These are phyloP conservation scores for Polyommatus iphigenia DNA, from an alignment of 2,888 invertebrate species.

Conservation along the genomic window DNA sequence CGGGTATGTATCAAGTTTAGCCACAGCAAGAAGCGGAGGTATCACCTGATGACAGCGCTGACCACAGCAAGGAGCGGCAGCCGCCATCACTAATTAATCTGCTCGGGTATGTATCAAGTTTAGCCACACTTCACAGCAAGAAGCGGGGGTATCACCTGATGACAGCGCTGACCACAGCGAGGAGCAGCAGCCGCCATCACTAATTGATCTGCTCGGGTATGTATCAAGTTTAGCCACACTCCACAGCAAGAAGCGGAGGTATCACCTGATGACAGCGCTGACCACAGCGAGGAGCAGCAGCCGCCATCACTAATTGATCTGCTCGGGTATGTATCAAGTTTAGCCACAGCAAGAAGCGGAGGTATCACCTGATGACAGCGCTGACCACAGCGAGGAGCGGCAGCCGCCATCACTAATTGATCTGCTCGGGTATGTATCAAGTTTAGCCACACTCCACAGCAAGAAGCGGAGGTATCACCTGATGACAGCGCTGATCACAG, in stretches of 20 bases:
- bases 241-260: conserved; percentile 87
- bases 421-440: conserved; percentile 82
- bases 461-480: conserved; percentile 85
- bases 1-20: conserved; percentile 70
- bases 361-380: conserved; percentile 83
- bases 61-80: conserved; percentile 69
- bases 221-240: too few species aligned
- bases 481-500: conserved; percentile 77
- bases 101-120: conserved; percentile 77
- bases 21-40: conserved; percentile 82
- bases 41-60: conserved; percentile 82
- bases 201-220: conserved; percentile 89
- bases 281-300: conserved; percentile 69
- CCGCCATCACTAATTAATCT: conserved; percentile 87
- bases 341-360: conserved; percentile 82
- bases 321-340: conserved; percentile 78
- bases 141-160: conserved; percentile 85
- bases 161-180: conserved; percentile 73
- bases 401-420: conserved; percentile 86
- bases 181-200: conserved; percentile 81
- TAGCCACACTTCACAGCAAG: conserved; percentile 41
- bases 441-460: too few species aligned
- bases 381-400: conserved; percentile 67
- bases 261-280: conserved; percentile 82
- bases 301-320: conserved; percentile 87